Base-by-base conservation (phyloP, 1,140 invertebrate genomes). In the silkworm (Bombyx mori) region DNA sequence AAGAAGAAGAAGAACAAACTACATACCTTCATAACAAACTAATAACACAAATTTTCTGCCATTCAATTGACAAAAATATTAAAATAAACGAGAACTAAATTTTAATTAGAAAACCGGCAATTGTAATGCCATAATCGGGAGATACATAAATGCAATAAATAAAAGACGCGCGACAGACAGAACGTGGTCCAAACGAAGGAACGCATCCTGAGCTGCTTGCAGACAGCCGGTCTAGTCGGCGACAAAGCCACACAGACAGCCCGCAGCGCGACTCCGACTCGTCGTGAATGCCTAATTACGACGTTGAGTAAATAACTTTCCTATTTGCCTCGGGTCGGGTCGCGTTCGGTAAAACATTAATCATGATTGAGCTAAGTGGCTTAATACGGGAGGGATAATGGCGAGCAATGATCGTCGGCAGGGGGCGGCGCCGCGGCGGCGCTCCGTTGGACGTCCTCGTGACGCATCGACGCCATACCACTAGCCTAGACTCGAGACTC, bases 331-430 rank as follows among this genome's bases (percentile, higher is more conserved):
- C 69, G 71, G 77, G 62, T 64, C 65, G 70, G 69, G 71, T 80
- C 71, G 79, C 73, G 76, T 82, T 83, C 79, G 72, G 77, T 77
- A 71, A 77, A 84, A 82, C 83, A 87, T 87, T 87, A 87, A 87
- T 87, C 83, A 87, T 87, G 83, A 87, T 87, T 87, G 83, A 85
- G 73, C 80, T 87, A 87, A 87, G 83, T 87, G 83, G 83, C 82
- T 85, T 82, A 84, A 86, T 86, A 83, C 76, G 70, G 79, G 77
- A 68, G 72, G 81, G 78, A 75, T 82, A 83, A 86, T 82, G 76
- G 73, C 73, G 65, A 72, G 77, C 80, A 79, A 82, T 79, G 81
- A 86, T 83, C 76, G 69, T 64, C 74, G 61, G 68, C 69, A 71
- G 83, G 83, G 76, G 80, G 73, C 77, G 82, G 80, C 82, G 82